Evolutionary conservation across 2,888 invertebrate species (phyloP).

Genomic region (Anoncus sp.): DNA sequence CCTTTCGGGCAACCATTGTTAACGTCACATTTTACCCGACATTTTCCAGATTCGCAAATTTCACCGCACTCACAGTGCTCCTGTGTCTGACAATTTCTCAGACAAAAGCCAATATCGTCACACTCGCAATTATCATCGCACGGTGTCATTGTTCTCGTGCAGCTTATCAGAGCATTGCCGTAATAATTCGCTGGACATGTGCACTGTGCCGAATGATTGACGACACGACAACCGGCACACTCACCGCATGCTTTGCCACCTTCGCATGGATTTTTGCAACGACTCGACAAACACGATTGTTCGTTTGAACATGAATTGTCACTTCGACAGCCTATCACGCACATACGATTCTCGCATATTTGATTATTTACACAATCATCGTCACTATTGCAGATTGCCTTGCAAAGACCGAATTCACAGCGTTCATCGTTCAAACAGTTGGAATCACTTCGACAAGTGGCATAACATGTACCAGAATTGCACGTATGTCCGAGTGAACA

Average conservation of each 20-base stretch:
- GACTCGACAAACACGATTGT: constrained; percentile 92
- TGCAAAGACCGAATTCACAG: constrained; percentile 93
- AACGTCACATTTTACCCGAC: constrained; percentile 89
- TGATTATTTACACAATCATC: constrained; percentile 91
- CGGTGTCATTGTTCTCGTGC: constrained; percentile 88
- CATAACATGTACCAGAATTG: constrained; percentile 91
- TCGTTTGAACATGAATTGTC: constrained; percentile 91
- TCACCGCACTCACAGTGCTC: constrained; percentile 93
- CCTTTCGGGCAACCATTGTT: constrained; percentile 89
- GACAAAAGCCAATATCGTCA: constrained; percentile 92
- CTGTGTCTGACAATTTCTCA: constrained; percentile 87
- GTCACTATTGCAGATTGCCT: constrained; percentile 94
- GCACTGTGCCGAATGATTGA: constrained; percentile 94
- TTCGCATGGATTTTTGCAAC: constrained; percentile 93
- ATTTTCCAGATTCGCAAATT: constrained; percentile 89
- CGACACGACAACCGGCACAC: constrained; percentile 92
- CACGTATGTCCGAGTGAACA: constrained; percentile 90
- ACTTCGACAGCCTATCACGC: constrained; percentile 94
- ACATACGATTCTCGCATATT: constrained; percentile 94
- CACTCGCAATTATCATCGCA: constrained; percentile 93
- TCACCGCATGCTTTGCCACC: constrained; percentile 90
- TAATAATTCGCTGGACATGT: constrained; percentile 92
- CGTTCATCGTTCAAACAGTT: constrained; percentile 94
- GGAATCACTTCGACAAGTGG: constrained; percentile 91
- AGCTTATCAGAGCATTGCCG: constrained; percentile 92